These are phyloP conservation scores for Phrynocephalus versicolor DNA, from an alignment of 2,113 vertebrate genomes.

Conservation along the genomic window DNA sequence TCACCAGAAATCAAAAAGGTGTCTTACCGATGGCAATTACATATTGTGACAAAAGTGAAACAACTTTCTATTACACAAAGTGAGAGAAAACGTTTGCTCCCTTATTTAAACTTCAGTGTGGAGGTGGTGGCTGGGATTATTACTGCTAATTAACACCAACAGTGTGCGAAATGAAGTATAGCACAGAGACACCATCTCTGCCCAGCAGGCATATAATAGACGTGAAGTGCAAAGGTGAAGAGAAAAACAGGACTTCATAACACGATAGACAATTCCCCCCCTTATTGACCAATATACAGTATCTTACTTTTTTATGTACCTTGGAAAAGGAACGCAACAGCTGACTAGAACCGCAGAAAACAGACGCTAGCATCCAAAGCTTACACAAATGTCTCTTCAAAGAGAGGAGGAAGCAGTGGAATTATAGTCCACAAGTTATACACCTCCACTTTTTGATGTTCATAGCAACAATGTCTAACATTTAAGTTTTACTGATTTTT, in stretches of 20 bases:
- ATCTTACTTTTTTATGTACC: neutral
- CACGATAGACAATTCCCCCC: neutral
- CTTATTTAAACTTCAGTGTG: neutral
- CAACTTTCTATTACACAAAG: neutral
- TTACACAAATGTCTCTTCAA: too few species aligned
- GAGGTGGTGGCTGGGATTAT: slow-evolving; percentile 15
- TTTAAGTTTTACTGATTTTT: too few species aligned
- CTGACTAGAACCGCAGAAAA: neutral
- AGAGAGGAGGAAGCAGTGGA: too few species aligned
- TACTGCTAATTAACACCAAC: slow-evolving; percentile 15
- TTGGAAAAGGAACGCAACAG: neutral
- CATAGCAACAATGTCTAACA: too few species aligned
- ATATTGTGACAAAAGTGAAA: neutral
- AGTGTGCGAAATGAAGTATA: neutral
- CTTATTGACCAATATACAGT: neutral
- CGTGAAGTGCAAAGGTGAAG: neutral
- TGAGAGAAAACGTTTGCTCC: neutral
- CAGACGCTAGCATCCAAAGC: neutral
- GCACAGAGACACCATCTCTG: neutral
- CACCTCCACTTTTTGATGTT: too few species aligned
- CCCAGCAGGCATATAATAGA: neutral
- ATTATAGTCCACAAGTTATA: too few species aligned
- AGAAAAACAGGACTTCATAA: neutral
- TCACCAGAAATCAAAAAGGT: neutral
- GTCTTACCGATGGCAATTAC: fast-evolving